Conservation (phyloP, 2,113 vertebrate genomes). For the Neogale vison region DNA sequence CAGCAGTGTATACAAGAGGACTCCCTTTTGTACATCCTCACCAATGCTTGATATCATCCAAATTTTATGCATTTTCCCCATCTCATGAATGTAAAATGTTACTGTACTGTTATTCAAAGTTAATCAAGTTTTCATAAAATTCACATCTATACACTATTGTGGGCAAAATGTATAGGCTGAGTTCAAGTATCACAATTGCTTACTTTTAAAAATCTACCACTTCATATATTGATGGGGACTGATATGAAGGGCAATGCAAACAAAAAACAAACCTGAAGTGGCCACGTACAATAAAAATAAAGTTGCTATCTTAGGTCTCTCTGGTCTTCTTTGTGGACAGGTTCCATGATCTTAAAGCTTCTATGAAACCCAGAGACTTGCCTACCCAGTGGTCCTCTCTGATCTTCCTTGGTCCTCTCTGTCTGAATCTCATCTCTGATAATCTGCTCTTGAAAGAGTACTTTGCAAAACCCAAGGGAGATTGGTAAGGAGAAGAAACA, state of each 20-base stretch:
- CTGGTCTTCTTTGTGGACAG: not conserved
- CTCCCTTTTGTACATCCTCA: not conserved
- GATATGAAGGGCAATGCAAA: not conserved
- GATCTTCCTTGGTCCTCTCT: not conserved
- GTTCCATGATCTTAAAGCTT: not conserved
- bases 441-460: not conserved
- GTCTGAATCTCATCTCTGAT: not conserved
- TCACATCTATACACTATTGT: not conserved
- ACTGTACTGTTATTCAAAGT: not conserved
- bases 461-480: not conserved
- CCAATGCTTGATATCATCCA: not conserved
- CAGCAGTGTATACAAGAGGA: not conserved
- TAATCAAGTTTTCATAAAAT: conserved; percentile 14
- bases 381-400: not conserved
- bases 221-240: not conserved
- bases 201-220: not conserved
- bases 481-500: not conserved
- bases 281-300: not conserved
- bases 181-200: not conserved
- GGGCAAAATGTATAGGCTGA: not conserved
- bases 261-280: not conserved
- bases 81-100: not conserved
- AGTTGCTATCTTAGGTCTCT: not conserved
- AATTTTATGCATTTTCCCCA: not conserved
- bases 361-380: not conserved